phyloP scores from a whole-genome alignment of 2,113 vertebrate genomes.

The Neogale vison region DNA sequence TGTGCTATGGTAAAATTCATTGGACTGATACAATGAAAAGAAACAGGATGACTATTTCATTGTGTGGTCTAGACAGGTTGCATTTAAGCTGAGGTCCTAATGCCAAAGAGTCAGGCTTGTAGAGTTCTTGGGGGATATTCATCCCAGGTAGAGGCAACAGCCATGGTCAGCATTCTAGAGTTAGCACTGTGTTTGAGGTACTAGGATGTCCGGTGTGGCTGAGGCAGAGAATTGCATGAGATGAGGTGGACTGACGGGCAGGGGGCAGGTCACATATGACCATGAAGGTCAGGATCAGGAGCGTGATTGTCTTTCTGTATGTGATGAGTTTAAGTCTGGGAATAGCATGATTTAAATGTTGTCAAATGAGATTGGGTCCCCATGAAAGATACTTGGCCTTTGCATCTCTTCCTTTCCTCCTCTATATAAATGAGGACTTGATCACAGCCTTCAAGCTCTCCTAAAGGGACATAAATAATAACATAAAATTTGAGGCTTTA shows the following conservation, averaged over 20 bases:
- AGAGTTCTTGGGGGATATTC: not conserved
- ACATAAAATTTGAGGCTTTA: not conserved
- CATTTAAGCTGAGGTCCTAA: not conserved
- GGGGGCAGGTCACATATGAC: not conserved
- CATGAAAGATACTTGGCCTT: not conserved
- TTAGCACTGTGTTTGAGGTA: not conserved
- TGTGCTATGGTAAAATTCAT: not conserved
- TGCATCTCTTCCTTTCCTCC: not conserved
- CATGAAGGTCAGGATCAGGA: accelerated
- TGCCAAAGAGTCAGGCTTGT: not conserved
- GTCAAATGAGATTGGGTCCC: accelerated
- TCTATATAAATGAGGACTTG: not conserved
- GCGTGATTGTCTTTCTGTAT: not conserved
- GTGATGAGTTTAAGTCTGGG: not conserved
- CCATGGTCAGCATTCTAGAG: not conserved
- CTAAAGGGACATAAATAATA: not conserved
- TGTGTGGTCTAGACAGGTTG: not conserved
- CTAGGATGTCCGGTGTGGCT: not conserved
- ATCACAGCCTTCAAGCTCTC: not conserved
- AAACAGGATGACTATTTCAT: not conserved
- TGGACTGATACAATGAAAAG: not conserved
- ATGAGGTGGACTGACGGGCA: not conserved
- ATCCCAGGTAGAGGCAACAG: not conserved
- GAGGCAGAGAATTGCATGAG: not conserved
- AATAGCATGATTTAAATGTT: not conserved